phyloP scores from a whole-genome alignment of 2,888 invertebrate genomes.

The Xanthia togata region DNA sequence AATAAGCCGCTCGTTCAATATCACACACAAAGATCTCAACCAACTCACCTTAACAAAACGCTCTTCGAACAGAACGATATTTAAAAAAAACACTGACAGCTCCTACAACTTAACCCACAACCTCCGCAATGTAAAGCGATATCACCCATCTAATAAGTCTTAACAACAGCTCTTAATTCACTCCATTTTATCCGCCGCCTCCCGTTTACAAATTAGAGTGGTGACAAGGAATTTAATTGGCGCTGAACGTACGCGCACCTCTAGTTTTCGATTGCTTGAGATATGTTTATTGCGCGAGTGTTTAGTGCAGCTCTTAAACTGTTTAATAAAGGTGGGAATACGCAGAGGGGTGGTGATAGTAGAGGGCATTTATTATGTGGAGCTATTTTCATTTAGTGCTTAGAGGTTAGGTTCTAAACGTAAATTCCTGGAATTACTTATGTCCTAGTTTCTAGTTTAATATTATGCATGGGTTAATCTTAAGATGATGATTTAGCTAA shows the following conservation, averaged over 20 bases:
- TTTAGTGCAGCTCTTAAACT: constrained; percentile 58
- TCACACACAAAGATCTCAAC: too few species aligned
- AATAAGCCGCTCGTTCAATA: background rate
- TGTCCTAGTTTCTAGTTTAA: background rate
- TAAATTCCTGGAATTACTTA: constrained; percentile 19
- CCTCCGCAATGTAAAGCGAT: constrained; percentile 62
- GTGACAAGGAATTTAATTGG: constrained; percentile 65
- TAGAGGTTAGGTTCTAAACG: constrained; percentile 1
- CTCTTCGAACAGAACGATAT: too few species aligned
- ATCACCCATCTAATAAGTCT: constrained; percentile 69
- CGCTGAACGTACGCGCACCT: constrained; percentile 57
- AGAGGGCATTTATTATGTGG: background rate
- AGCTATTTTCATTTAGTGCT: constrained; percentile 14
- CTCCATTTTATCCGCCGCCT: constrained; percentile 66
- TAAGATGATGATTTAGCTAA: background rate
- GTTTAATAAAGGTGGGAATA: constrained; percentile 58
- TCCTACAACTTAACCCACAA: constrained; percentile 16
- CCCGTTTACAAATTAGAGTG: constrained; percentile 73
- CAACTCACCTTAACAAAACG: too few species aligned
- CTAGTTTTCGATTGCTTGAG: constrained; percentile 75
- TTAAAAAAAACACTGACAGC: too few species aligned
- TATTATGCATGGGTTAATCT: background rate
- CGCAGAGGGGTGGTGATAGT: constrained; percentile 13
- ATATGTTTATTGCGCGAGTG: constrained; percentile 67
- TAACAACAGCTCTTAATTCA: constrained; percentile 71